A percentile compares a stretch with the other conserved stretches of the same genome.
These are phyloP conservation scores for Ochropleura plecta DNA, from an alignment of 2,888 invertebrate genomes.

Conservation along the genomic window DNA sequence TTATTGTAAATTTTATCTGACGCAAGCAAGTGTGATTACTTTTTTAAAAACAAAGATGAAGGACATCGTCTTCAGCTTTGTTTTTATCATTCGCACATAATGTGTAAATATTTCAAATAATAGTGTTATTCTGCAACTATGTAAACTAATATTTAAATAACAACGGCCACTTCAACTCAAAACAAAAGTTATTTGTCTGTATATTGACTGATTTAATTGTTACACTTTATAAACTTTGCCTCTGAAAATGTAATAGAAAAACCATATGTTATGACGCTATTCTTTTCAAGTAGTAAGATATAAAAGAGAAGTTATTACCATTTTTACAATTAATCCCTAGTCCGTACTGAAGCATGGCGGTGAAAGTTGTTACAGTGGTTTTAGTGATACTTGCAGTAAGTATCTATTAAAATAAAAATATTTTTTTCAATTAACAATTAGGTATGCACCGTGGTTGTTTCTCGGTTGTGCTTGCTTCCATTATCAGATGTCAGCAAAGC, in stretches of 20 bases:
- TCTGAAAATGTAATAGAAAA: not conserved
- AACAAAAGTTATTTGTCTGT: not conserved
- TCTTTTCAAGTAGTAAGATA: not conserved
- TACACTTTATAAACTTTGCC: not conserved
- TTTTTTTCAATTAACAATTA: too few relatives aligned
- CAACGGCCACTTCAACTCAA: not conserved
- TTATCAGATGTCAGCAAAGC: too few relatives aligned
- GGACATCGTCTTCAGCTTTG: too few relatives aligned
- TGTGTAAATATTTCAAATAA: too few relatives aligned
- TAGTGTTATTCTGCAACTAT: not conserved
- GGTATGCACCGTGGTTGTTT: too few relatives aligned
- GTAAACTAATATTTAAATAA: not conserved
- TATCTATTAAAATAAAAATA: not conserved
- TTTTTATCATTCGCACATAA: too few relatives aligned
- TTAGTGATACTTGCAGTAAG: slow-evolving; percentile 1
- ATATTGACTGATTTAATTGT: not conserved
- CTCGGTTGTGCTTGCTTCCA: too few relatives aligned
- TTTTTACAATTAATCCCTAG: not conserved
- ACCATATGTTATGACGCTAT: not conserved
- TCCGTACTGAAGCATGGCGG: not conserved
- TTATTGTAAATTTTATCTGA: too few relatives aligned
- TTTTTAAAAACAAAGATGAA: too few relatives aligned
- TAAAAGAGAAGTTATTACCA: not conserved
- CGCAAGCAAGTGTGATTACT: too few relatives aligned
- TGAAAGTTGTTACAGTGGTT: not conserved